A percentile compares a stretch with the other conserved stretches of the same genome.
Evolutionary conservation across 2,113 vertebrate genomes (phyloP).

Genomic region (Pandion haliaetus): DNA sequence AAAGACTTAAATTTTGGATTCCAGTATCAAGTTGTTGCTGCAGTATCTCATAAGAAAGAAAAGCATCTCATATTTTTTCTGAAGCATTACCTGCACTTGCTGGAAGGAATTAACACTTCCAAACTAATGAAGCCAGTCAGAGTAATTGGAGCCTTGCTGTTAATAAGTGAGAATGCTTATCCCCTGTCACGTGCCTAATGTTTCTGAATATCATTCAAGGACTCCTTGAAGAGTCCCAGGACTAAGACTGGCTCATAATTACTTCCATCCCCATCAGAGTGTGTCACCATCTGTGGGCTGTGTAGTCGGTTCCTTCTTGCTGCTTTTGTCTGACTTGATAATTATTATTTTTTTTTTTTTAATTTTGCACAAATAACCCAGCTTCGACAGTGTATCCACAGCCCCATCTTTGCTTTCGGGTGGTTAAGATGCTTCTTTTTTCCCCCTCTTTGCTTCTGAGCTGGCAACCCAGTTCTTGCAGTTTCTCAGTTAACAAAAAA

Average conservation of each 20-base stretch:
- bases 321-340: background rate
- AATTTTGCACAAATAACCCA: background rate
- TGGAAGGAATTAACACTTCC: conserved; percentile 1
- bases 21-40: background rate
- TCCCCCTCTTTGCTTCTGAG: background rate
- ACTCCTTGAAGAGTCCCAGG: conserved; percentile 25
- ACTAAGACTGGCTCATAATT: conserved; percentile 17
- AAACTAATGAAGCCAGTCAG: background rate
- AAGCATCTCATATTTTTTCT: background rate
- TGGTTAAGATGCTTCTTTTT: background rate
- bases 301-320: background rate
- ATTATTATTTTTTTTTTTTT: background rate
- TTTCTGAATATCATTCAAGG: conserved; percentile 47
- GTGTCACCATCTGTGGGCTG: conserved; percentile 40
- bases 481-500: background rate
- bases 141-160: conserved; percentile 12
- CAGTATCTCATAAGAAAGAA: background rate
- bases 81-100: background rate
- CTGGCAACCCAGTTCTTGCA: background rate
- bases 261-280: conserved; percentile 7
- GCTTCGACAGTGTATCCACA: background rate
- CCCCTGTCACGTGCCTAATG: background rate
- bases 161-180: conserved; percentile 7
- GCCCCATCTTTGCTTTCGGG: background rate
- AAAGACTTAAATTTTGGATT: background rate